Conservation (phyloP, 2,113 vertebrate species). For the Microcebus tavaratra region DNA sequence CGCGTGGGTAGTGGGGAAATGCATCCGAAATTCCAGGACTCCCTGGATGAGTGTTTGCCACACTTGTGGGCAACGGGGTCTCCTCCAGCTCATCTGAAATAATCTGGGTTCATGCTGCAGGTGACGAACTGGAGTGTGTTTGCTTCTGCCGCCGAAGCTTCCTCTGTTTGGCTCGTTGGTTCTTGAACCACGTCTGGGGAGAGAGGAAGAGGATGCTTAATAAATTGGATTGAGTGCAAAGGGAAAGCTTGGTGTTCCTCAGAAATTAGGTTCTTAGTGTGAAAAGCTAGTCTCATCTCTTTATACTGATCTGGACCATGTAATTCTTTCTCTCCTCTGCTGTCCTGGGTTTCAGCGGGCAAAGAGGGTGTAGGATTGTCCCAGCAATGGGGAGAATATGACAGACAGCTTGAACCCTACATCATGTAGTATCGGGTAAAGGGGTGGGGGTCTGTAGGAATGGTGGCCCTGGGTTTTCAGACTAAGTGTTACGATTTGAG, state of each 20-base stretch:
- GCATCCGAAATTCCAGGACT: fast-evolving
- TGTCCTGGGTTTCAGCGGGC: neutral
- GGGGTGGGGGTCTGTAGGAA: neutral
- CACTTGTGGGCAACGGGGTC: fast-evolving
- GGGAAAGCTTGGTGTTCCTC: neutral
- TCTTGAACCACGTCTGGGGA: constrained; percentile 54
- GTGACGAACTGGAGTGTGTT: fast-evolving
- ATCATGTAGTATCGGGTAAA: neutral
- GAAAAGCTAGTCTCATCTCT: neutral
- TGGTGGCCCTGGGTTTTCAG: neutral
- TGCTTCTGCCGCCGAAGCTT: neutral
- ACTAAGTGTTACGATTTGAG: neutral
- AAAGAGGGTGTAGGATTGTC: neutral
- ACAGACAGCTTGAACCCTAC: neutral
- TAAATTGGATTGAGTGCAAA: neutral
- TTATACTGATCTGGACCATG: neutral
- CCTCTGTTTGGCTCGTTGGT: neutral
- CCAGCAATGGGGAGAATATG: fast-evolving
- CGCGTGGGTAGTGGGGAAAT: fast-evolving
- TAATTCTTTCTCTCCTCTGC: neutral
- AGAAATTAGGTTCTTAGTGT: neutral
- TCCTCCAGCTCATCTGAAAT: fast-evolving
- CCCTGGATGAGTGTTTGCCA: fast-evolving
- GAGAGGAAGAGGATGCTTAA: neutral
- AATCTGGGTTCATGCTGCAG: fast-evolving